These are phyloP conservation scores for Eucriotettix oculatus DNA, from an alignment of 2,888 invertebrate genomes.

Conservation along the genomic window DNA sequence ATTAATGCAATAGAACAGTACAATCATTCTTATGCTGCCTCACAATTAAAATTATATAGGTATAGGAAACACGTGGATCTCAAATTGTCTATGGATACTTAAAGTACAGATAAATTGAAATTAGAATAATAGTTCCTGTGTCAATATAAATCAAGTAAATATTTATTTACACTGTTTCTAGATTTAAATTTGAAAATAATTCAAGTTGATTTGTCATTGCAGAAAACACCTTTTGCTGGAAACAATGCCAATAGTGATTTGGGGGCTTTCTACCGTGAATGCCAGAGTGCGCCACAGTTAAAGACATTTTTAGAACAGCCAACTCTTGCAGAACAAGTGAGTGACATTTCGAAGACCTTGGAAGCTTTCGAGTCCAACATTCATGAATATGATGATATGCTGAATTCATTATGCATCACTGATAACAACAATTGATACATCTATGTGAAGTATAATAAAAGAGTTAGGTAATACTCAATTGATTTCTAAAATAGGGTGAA, in stretches of 20 bases:
- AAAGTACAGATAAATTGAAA: no score
- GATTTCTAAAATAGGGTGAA: no score
- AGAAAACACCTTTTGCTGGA: slow-evolving; percentile 69
- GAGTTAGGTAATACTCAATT: no score
- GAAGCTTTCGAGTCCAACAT: slow-evolving; percentile 58
- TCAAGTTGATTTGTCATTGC: slow-evolving; percentile 20
- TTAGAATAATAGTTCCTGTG: no score
- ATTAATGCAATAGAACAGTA: no score
- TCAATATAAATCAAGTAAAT: no score
- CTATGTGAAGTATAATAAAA: neutral
- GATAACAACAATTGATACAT: slow-evolving; percentile 37
- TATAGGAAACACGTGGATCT: no score
- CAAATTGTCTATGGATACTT: no score
- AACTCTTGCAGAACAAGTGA: slow-evolving; percentile 36
- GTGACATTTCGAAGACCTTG: slow-evolving; percentile 50
- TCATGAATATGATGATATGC: slow-evolving; percentile 58
- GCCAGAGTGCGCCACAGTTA: slow-evolving; percentile 50
- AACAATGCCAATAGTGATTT: slow-evolving; percentile 51
- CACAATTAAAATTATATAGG: no score
- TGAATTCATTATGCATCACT: slow-evolving; percentile 49
- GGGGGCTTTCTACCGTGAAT: slow-evolving; percentile 63
- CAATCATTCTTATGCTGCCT: no score
- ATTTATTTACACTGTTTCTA: no score
- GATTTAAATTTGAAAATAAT: neutral
- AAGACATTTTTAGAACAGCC: slow-evolving; percentile 32